Conservation (phyloP, 2,888 invertebrate genomes). For the Cosmia trapezina region DNA sequence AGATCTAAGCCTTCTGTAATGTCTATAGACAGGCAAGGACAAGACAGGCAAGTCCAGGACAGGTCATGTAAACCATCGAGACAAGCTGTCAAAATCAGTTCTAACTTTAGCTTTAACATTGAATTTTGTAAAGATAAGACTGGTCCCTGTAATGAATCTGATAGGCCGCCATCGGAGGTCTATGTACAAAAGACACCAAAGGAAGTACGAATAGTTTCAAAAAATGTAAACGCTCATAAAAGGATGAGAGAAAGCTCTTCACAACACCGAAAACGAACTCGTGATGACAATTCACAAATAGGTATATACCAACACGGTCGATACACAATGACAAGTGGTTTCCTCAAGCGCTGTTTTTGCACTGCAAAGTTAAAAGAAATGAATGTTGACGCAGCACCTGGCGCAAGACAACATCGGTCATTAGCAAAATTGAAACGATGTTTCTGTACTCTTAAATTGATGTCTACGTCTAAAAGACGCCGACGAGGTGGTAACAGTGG, state of each 20-base stretch:
- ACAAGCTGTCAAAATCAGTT: conserved; percentile 68
- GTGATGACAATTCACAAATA: conserved; percentile 38
- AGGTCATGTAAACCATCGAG: conserved; percentile 34
- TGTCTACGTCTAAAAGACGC: conserved; percentile 15
- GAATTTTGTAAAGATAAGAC: conserved; percentile 68
- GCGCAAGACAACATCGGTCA: conserved; percentile 6
- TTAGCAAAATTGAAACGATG: conserved; percentile 34
- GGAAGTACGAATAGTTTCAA: conserved; percentile 26
- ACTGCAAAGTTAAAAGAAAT: conserved; percentile 57
- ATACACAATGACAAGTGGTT: conserved; percentile 47
- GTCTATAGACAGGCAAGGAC: conserved; percentile 20
- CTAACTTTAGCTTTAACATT: conserved; percentile 70
- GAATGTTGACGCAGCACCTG: conserved; percentile 19
- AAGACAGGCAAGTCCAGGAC: conserved; percentile 10
- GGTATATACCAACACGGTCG: conserved; percentile 21
- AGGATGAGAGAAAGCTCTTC: conserved; percentile 31
- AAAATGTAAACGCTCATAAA: conserved; percentile 11
- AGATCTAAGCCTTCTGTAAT: conserved; percentile 34
- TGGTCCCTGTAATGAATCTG: conserved; percentile 14
- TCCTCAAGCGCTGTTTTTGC: conserved; percentile 68
- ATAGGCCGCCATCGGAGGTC: conserved; percentile 9
- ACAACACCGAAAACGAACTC: conserved; percentile 25
- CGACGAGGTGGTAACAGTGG: neutral
- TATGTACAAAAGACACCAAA: conserved; percentile 16
- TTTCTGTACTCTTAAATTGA: conserved; percentile 40